Evolutionary conservation across 2,113 vertebrate genomes (phyloP).

Genomic region (Penelope pileata): DNA sequence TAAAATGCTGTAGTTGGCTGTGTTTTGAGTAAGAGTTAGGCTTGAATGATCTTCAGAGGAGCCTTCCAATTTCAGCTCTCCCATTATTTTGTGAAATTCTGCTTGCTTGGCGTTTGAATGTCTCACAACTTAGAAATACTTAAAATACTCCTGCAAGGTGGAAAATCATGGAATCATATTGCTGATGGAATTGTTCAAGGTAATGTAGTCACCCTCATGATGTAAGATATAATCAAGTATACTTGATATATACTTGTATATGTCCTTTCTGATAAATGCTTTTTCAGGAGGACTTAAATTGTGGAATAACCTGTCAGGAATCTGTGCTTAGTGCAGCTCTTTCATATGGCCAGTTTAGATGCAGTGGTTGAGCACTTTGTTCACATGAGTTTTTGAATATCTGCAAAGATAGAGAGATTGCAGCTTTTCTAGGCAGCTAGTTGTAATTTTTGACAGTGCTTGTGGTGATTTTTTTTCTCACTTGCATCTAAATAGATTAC

Average conservation of each 20-base stretch:
- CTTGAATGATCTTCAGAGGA: background rate
- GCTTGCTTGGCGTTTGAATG: background rate
- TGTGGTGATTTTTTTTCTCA: background rate
- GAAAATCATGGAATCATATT: background rate
- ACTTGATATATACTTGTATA: no score
- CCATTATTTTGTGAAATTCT: background rate
- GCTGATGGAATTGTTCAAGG: background rate
- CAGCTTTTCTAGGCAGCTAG: background rate
- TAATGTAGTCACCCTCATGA: background rate
- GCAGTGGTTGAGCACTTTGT: background rate
- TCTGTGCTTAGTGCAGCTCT: background rate
- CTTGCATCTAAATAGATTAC: background rate
- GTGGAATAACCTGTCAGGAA: background rate
- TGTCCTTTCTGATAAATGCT: background rate
- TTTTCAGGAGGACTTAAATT: background rate
- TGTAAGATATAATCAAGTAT: fast-evolving
- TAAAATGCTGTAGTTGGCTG: background rate
- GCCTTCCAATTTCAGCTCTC: background rate
- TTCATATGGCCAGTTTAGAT: background rate
- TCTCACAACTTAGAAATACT: background rate
- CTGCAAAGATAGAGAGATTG: background rate
- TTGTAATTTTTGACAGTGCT: background rate
- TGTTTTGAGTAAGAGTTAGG: background rate
- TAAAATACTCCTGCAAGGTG: background rate
- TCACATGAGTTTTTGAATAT: background rate